These are phyloP conservation scores for Ips typographus DNA, from an alignment of 1,140 invertebrate genomes.

Conservation along the genomic window DNA sequence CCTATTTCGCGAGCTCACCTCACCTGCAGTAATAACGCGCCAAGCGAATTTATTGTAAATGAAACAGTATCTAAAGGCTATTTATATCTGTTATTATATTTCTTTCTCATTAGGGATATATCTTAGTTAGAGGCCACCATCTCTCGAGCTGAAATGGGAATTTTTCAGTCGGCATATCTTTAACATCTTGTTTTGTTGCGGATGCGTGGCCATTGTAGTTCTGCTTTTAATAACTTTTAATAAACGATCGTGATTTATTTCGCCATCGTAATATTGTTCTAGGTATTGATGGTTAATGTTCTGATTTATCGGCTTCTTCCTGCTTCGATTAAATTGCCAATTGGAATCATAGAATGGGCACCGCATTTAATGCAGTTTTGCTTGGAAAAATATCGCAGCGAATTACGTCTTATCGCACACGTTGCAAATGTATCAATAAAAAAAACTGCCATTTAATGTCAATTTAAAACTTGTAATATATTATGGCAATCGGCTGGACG, in stretches of 20 bases:
- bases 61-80: slow-evolving; percentile 48
- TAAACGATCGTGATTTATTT: slow-evolving; percentile 4
- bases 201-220: slow-evolving; percentile 16
- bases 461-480: neutral
- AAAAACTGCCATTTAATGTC: no score
- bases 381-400: no score
- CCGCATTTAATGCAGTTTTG: no score
- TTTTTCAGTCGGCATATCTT: slow-evolving; percentile 20
- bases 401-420: no score
- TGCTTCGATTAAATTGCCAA: neutral
- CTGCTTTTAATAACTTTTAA: slow-evolving; percentile 8
- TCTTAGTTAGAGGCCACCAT: slow-evolving; percentile 42
- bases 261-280: neutral
- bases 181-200: slow-evolving; percentile 18
- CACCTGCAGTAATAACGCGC: slow-evolving; percentile 46
- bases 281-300: neutral
- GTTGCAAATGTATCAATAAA: no score
- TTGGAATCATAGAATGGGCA: no score
- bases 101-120: slow-evolving; percentile 48
- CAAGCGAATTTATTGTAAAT: slow-evolving; percentile 48
- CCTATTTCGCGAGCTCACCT: slow-evolving; percentile 38
- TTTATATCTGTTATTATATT: slow-evolving; percentile 49
- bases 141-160: slow-evolving; percentile 20
- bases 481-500: neutral
- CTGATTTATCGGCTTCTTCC: slow-evolving; percentile 3